Evolutionary conservation across 2,113 vertebrate species (phyloP).

Genomic region (Takifugu bimaculatus): DNA sequence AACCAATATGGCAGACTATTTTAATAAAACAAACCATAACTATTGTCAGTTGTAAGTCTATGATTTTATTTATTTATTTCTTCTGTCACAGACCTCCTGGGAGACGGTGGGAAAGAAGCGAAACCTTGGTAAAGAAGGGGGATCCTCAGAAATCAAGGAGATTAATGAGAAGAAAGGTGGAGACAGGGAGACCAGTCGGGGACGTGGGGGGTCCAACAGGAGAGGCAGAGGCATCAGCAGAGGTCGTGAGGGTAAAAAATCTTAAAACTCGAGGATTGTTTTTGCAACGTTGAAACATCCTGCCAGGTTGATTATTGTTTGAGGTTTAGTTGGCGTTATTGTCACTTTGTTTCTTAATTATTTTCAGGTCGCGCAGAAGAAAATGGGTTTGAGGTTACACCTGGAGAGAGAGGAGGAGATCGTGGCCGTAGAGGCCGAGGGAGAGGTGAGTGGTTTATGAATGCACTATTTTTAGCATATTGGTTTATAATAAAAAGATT

Average conservation of each 20-base stretch:
- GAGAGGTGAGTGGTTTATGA: slow-evolving; percentile 72
- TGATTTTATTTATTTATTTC: background rate
- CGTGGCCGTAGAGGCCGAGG: slow-evolving; percentile 84
- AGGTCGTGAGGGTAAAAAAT: slow-evolving; percentile 80
- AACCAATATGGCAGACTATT: too few relatives aligned
- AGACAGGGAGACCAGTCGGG: slow-evolving; percentile 83
- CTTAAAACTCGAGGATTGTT: background rate
- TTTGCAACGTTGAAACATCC: background rate
- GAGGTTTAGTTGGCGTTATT: background rate
- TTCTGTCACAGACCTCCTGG: slow-evolving; percentile 85
- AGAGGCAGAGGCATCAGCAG: slow-evolving; percentile 84
- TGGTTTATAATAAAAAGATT: background rate
- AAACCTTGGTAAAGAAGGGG: slow-evolving; percentile 85
- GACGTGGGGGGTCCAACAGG: slow-evolving; percentile 80
- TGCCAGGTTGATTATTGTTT: background rate
- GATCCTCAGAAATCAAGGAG: slow-evolving; percentile 84
- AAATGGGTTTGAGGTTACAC: slow-evolving; percentile 86
- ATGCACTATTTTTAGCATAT: background rate
- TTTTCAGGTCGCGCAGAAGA: slow-evolving; percentile 85
- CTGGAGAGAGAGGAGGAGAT: slow-evolving; percentile 83
- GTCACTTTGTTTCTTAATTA: background rate
- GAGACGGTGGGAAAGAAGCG: slow-evolving; percentile 97
- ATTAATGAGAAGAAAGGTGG: slow-evolving; percentile 84
- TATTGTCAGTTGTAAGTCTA: background rate
- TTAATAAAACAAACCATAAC: too few relatives aligned